Evolutionary conservation across 2,888 invertebrate genomes (phyloP).

Genomic region (Lasioglossum oenotherae): DNA sequence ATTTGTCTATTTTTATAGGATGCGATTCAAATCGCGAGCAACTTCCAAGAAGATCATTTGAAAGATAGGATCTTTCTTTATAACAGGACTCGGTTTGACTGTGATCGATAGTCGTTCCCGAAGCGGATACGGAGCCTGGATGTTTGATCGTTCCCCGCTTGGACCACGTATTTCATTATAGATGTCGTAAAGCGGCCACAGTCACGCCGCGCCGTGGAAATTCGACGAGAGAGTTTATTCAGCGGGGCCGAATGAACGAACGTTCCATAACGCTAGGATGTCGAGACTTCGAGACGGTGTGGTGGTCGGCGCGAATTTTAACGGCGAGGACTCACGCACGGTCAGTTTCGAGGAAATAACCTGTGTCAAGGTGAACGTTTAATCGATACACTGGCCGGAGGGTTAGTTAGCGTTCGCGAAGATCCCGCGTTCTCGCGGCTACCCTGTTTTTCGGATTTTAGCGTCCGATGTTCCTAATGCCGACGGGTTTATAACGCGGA

Average conservation of each 20-base stretch:
- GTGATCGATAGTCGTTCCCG: not conserved
- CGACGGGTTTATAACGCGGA: not conserved
- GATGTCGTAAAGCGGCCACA: not conserved
- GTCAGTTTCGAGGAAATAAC: conserved; percentile 58
- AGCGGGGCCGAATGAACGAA: not conserved
- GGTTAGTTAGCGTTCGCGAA: conserved; percentile 74
- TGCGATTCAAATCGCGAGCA: conserved; percentile 16
- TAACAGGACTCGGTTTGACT: not conserved
- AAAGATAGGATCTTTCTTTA: not conserved
- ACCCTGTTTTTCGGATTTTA: conserved; percentile 5
- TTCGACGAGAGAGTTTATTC: not conserved
- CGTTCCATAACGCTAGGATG: not conserved
- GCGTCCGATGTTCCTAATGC: not conserved
- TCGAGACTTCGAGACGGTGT: not conserved
- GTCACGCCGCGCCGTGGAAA: not conserved
- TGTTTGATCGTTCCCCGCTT: not conserved
- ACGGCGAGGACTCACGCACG: conserved; percentile 41
- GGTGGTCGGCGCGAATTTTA: conserved; percentile 30
- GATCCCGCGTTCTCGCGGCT: conserved; percentile 63
- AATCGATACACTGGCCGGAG: conserved; percentile 75
- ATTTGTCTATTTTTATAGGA: not conserved
- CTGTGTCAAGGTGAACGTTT: conserved; percentile 76
- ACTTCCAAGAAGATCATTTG: not conserved
- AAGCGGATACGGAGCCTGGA: not conserved
- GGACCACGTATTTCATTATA: conserved; percentile 19